These are phyloP conservation scores for Planococcus citri DNA, from an alignment of 1,140 invertebrate species.

Conservation along the genomic window DNA sequence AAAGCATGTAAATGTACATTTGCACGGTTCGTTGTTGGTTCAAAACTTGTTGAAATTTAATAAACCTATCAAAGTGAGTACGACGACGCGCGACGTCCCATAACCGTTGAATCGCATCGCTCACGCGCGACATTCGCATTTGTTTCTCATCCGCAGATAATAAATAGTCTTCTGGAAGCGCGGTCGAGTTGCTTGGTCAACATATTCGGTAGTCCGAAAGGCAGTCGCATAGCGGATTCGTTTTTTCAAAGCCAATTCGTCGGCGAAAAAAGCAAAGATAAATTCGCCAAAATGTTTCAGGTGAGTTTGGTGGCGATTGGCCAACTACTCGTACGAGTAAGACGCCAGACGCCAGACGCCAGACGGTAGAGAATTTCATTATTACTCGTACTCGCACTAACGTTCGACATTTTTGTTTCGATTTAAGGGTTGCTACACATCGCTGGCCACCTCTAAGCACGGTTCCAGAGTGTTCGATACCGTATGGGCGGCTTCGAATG, in stretches of 20 bases:
- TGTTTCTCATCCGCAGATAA: neutral
- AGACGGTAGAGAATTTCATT: too few relatives aligned
- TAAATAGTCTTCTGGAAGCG: neutral
- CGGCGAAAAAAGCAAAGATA: conserved; percentile 23
- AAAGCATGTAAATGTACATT: conserved; percentile 14
- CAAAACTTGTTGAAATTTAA: conserved; percentile 25
- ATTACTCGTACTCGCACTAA: too few relatives aligned
- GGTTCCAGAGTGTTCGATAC: conserved; percentile 15
- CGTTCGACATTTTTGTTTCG: too few relatives aligned
- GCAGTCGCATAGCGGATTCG: conserved; percentile 21
- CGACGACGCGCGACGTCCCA: too few relatives aligned
- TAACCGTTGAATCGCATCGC: too few relatives aligned
- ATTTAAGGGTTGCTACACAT: neutral
- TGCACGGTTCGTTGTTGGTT: conserved; percentile 25
- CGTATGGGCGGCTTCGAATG: conserved; percentile 16
- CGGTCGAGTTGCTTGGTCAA: conserved; percentile 1
- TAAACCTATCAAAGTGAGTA: conserved; percentile 26
- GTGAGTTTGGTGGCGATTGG: too few relatives aligned
- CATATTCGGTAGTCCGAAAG: conserved; percentile 20
- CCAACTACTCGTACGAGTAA: too few relatives aligned
- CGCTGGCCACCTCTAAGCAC: neutral
- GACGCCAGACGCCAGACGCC: too few relatives aligned
- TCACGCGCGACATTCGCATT: neutral
- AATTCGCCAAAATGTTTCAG: conserved; percentile 13
- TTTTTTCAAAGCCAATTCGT: conserved; percentile 23